Evolutionary conservation across 2,113 vertebrate genomes (phyloP), one percentile per base, ranked within the genome.

Genomic region (Tachycineta bicolor): DNA sequence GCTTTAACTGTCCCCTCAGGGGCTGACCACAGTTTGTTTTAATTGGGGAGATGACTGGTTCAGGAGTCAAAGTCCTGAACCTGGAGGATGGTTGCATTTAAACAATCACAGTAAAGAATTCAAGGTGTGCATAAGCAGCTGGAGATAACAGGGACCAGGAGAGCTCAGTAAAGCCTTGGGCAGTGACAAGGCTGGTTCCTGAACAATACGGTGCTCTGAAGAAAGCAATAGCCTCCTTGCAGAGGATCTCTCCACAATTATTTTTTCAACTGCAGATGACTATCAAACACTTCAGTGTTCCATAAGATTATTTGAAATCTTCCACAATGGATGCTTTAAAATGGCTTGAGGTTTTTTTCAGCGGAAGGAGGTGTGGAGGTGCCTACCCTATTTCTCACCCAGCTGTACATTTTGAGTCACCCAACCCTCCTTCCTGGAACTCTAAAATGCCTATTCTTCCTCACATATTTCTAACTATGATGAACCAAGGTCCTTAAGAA

Each of bases 41-140:
- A 76, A 93, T 93, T 78, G 87, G 37, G 18, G 33, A 77, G 91
- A 94, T 77, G 71, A 77, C 26, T 31, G 74, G 20, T 88, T 94
- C 55, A 62, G 70, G 78, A 81, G 68, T 91, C 89, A 47, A 82
- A 82, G 55, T 60, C 44, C 52, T 88, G 34, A 70, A 39, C 28
- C 41, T 59, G 62, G 43, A 97, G 49, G 53, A 74, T 82, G 84
- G 60, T 46, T 91, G 65, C 3, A 4, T 82, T 89, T 59, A 65
- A 87, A 77, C 52, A 80, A 87, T 68, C 64, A 50, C 19, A 64
- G 37, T 8, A 65, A 73, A 71, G 60, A 90, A 87, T 49, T 68
- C 69, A 79, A 74, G 50, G 62, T 41, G 39, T 62, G 62, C 3
- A 6, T 53, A 74, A 63, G 47, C 41, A 89, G 17, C 46, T 52